phyloP scores from a whole-genome alignment of 2,888 invertebrate species.

The Mactromeris polynyma region DNA sequence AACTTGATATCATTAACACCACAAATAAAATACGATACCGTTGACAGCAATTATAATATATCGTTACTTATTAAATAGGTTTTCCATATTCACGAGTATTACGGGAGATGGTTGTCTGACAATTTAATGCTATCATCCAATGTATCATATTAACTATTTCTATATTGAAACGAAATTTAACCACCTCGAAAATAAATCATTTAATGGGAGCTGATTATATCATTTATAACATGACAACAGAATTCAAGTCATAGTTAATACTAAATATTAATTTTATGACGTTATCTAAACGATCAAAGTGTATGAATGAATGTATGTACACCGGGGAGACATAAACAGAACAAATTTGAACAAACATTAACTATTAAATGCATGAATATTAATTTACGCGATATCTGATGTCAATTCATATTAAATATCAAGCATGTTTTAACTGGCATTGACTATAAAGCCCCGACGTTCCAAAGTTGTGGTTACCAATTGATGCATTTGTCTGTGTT shows the following conservation, averaged over 20 bases:
- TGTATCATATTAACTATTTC: too few relatives aligned
- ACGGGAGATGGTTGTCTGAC: too few relatives aligned
- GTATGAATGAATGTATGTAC: background rate
- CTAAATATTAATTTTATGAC: background rate
- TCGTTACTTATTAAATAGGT: too few relatives aligned
- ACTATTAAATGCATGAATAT: constrained; percentile 3
- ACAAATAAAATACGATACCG: too few relatives aligned
- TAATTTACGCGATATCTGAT: background rate
- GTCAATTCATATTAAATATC: background rate
- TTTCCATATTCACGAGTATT: too few relatives aligned
- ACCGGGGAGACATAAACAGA: background rate
- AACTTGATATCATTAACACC: too few relatives aligned
- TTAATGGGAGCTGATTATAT: too few relatives aligned
- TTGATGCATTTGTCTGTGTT: too few relatives aligned
- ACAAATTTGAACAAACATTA: background rate
- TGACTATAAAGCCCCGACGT: background rate
- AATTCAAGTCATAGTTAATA: background rate
- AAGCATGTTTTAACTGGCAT: background rate
- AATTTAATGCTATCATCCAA: too few relatives aligned
- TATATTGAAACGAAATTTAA: too few relatives aligned
- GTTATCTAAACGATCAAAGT: background rate
- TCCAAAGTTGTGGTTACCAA: background rate
- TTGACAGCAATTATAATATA: too few relatives aligned
- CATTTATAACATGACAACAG: background rate
- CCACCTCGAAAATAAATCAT: too few relatives aligned